These are phyloP conservation scores for Amphipyra tragopoginis DNA, from an alignment of 2,888 invertebrate genomes.

Conservation along the genomic window DNA sequence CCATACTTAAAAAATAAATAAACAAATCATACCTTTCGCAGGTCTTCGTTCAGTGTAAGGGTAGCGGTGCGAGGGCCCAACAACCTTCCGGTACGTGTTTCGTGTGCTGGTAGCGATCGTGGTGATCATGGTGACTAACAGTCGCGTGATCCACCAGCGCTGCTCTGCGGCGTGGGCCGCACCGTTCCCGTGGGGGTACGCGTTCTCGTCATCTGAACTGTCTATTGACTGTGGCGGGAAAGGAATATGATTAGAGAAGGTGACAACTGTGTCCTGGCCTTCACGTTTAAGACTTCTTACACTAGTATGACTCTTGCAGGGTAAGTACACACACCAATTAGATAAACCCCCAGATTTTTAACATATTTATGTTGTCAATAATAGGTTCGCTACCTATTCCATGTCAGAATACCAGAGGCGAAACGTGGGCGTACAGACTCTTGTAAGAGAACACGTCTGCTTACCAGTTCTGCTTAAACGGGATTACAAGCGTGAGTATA, in stretches of 20 bases:
- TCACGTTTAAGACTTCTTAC: too few species aligned
- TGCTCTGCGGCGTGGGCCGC: slow-evolving; percentile 62
- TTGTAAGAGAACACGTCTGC: too few species aligned
- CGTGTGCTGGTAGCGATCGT: slow-evolving; percentile 68
- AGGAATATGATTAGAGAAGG: neutral
- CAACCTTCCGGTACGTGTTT: slow-evolving; percentile 72
- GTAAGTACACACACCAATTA: too few species aligned
- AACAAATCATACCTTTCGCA: slow-evolving; percentile 66
- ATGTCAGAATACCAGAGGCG: too few species aligned
- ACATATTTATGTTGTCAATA: too few species aligned
- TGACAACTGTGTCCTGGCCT: too few species aligned
- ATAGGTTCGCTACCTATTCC: too few species aligned
- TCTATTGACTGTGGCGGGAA: slow-evolving; percentile 73
- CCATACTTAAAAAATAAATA: neutral
- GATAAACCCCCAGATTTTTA: too few species aligned
- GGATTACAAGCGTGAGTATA: too few species aligned
- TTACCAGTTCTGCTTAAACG: too few species aligned
- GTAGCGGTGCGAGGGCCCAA: slow-evolving; percentile 80
- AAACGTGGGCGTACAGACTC: too few species aligned
- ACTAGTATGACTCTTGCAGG: too few species aligned
- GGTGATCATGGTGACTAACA: slow-evolving; percentile 73
- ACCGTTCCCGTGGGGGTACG: slow-evolving; percentile 70
- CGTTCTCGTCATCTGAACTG: slow-evolving; percentile 81
- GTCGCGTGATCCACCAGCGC: slow-evolving; percentile 81
- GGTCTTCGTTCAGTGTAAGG: slow-evolving; percentile 81